Evolutionary conservation across 2,888 invertebrate species (phyloP).

Genomic region (Disparrhopalites patrizii): DNA sequence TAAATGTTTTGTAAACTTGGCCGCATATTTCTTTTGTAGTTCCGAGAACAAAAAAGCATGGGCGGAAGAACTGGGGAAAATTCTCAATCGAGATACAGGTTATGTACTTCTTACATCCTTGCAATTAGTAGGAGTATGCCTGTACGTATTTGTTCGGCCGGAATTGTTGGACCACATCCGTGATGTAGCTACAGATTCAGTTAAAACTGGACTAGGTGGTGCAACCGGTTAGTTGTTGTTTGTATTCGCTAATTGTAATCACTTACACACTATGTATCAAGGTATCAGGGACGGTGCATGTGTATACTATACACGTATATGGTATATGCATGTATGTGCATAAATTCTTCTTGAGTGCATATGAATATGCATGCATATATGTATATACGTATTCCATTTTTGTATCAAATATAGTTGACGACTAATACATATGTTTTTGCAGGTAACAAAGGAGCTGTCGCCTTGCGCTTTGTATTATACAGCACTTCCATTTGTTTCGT

Average conservation of each 20-base stretch:
- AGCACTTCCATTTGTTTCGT: slow-evolving; percentile 96
- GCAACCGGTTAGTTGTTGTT: slow-evolving; percentile 64
- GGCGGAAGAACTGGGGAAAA: slow-evolving; percentile 92
- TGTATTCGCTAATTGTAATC: too few species aligned
- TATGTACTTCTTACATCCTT: slow-evolving; percentile 89
- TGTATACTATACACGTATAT: too few species aligned
- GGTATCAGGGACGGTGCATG: too few species aligned
- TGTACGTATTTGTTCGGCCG: slow-evolving; percentile 89
- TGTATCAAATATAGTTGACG: too few species aligned
- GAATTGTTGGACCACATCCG: slow-evolving; percentile 81
- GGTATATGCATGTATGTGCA: too few species aligned
- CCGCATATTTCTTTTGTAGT: slow-evolving; percentile 54
- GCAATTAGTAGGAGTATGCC: slow-evolving; percentile 94
- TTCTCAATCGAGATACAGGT: slow-evolving; percentile 77
- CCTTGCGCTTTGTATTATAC: slow-evolving; percentile 84
- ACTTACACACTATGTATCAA: too few species aligned
- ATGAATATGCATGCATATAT: too few species aligned
- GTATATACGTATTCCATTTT: too few species aligned
- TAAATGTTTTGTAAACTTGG: too few species aligned
- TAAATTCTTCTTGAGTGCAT: too few species aligned
- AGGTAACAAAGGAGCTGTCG: slow-evolving; percentile 94
- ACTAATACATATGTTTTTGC: slow-evolving; percentile 26
- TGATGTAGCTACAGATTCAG: slow-evolving; percentile 90
- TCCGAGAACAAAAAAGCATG: slow-evolving; percentile 89
- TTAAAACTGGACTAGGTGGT: slow-evolving; percentile 97